Evolutionary conservation across 2,888 invertebrate genomes (phyloP).

Genomic region (Diadegma fenestrale): DNA sequence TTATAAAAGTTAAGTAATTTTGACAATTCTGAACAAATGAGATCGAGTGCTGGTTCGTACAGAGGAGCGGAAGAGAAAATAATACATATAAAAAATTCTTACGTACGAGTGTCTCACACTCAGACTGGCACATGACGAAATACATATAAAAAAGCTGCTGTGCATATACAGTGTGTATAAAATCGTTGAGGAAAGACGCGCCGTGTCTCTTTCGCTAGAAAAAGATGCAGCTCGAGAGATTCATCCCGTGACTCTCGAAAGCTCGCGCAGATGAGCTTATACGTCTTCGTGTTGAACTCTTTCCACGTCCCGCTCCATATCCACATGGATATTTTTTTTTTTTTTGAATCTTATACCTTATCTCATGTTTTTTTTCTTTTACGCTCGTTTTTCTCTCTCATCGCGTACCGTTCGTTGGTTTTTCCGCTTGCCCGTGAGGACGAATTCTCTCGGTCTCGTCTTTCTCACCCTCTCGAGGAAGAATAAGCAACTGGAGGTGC

Average conservation of each 20-base stretch:
- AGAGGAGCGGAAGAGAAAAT: not conserved
- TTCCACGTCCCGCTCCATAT: slow-evolving; percentile 43
- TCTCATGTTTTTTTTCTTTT: slow-evolving; percentile 39
- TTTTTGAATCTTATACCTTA: slow-evolving; percentile 22
- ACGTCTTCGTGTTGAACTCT: slow-evolving; percentile 48
- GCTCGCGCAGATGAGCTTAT: slow-evolving; percentile 59
- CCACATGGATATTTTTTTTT: slow-evolving; percentile 10
- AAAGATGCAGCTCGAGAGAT: slow-evolving; percentile 40
- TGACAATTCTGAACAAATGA: too few species aligned
- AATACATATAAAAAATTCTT: not conserved
- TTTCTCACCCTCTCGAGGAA: slow-evolving; percentile 56
- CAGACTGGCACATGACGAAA: not conserved
- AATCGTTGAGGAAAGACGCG: slow-evolving; percentile 31
- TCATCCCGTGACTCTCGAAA: slow-evolving; percentile 54
- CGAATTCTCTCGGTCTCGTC: slow-evolving; percentile 63
- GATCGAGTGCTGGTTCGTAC: too few species aligned
- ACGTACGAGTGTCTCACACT: not conserved
- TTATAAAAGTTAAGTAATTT: too few species aligned
- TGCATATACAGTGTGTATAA: slow-evolving; percentile 12
- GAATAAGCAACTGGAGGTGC: slow-evolving; percentile 74
- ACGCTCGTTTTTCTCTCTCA: not conserved
- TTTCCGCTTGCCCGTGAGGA: slow-evolving; percentile 66
- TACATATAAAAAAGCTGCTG: not conserved
- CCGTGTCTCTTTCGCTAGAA: slow-evolving; percentile 20
- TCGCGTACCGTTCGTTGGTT: slow-evolving; percentile 61